These are phyloP conservation scores for Cheilinus undulatus DNA, from an alignment of 2,113 vertebrate species.

Conservation along the genomic window DNA sequence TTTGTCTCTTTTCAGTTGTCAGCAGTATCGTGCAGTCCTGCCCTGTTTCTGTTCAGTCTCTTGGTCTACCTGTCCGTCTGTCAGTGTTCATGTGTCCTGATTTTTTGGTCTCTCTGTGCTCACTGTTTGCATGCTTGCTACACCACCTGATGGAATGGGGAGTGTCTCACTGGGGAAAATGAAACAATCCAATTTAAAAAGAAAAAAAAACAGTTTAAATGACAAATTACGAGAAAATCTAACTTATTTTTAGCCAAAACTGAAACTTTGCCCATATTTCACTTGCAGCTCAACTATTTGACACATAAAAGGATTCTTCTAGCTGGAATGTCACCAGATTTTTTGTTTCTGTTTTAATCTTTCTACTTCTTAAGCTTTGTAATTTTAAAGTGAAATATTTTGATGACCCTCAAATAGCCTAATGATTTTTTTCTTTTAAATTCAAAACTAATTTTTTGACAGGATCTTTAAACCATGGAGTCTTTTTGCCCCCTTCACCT, in stretches of 20 bases:
- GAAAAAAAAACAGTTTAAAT: background rate
- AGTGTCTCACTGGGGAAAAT: constrained; percentile 4
- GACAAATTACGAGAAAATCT: background rate
- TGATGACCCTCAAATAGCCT: background rate
- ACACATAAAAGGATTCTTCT: no score
- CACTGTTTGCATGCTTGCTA: constrained; percentile 77
- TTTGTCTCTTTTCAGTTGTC: constrained; percentile 26
- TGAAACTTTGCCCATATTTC: background rate
- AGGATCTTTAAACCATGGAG: constrained; percentile 27
- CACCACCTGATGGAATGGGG: constrained; percentile 40
- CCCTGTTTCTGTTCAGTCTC: constrained; percentile 18
- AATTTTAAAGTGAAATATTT: no score
- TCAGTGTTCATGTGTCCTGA: constrained; percentile 41
- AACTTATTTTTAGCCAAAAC: background rate
- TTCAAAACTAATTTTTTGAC: constrained; percentile 14
- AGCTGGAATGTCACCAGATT: no score
- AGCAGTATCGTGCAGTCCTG: constrained; percentile 37
- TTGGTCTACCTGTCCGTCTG: constrained; percentile 30
- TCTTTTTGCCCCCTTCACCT: background rate
- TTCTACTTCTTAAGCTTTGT: no score
- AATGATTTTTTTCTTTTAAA: constrained; percentile 7
- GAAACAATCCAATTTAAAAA: background rate
- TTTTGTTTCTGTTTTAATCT: no score
- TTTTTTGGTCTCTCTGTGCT: constrained; percentile 33
- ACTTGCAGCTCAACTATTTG: background rate